A percentile compares a stretch with the other conserved stretches of the same genome.
Evolutionary conservation across 2,113 vertebrate species (phyloP).

Genomic region (Channa maculata): DNA sequence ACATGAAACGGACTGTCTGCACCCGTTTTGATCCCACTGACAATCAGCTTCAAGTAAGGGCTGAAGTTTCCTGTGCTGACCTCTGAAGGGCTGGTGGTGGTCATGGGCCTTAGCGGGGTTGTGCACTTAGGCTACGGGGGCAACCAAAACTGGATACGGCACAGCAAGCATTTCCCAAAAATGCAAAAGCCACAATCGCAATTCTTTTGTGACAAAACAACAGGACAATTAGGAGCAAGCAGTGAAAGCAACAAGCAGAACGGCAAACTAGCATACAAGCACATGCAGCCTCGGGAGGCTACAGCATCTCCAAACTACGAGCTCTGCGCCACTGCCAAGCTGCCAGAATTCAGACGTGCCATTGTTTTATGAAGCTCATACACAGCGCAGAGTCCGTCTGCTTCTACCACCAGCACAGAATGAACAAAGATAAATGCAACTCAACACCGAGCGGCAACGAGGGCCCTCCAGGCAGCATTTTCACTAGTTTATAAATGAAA

Average conservation of each 20-base stretch:
- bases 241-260: constrained; percentile 19
- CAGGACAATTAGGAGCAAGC: rapidly evolving
- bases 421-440: constrained; percentile 11
- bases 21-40: constrained; percentile 36
- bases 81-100: constrained; percentile 10
- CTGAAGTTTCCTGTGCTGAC: constrained; percentile 29
- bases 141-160: constrained; percentile 4
- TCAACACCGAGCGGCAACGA: not conserved
- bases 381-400: constrained; percentile 1
- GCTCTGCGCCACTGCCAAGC: constrained; percentile 26
- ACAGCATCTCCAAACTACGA: constrained; percentile 37
- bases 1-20: constrained; percentile 35
- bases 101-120: constrained; percentile 14
- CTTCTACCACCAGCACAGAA: not conserved
- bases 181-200: not conserved
- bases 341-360: constrained; percentile 17
- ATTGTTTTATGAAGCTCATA: constrained; percentile 46
- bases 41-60: constrained; percentile 48
- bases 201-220: not conserved
- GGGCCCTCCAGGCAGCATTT: not conserved
- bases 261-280: constrained; percentile 18
- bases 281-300: constrained; percentile 4
- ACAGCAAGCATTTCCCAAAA: not conserved
- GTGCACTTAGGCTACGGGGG: not conserved
- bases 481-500: constrained; percentile 15